Evolutionary conservation across 2,113 vertebrate genomes (phyloP), one percentile per base, ranked within the genome.

Genomic region (Pluvianellus socialis): DNA sequence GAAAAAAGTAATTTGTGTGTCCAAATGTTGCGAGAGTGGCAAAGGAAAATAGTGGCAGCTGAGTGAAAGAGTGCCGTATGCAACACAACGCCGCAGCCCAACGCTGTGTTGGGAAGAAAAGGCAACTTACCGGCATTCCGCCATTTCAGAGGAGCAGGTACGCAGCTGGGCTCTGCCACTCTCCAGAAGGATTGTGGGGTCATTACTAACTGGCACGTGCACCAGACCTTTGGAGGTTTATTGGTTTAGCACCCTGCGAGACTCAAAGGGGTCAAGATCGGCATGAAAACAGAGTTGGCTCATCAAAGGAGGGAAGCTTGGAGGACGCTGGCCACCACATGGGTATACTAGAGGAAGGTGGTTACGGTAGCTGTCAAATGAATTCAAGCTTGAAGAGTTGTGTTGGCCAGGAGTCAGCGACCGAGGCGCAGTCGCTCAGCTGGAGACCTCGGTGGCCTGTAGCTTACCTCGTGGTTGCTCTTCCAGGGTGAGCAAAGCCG

Each of bases 71-170:
- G 63, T 17, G 32, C 24, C 45, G 18, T 32, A 33, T 50, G 42
- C 17, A 32, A 12, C 1, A 0, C 11, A 22, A 27, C 0, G 2
- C 3, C 2, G 0, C 11, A 42, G 40, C 38, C 17, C 8, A 35
- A 18, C 26, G 4, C 1, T 1, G 4, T 2, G 1, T 3, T 32
- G 45, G 8, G 26, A 75, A 22, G 38, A 27, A 44, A 61, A 26
- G 35, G 16, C 12, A 22, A 4, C 1, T 67, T 38, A n/a, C 18
- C 23, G 62, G 9, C 28, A 8, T 10, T 40, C 21, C n/a, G 18
- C 9, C 2, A 5, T 5, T 5, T 11, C 0, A 1, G 9, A 27
- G 20, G 5, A 9, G 27, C 12, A 6, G 0, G 3, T 28, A 10
- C 0, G 0, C 13, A 7, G 9, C 53, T 16, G 27, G 1, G 4